A percentile compares a stretch with the other conserved stretches of the same genome.
Conservation (phyloP, 2,113 vertebrate genomes). For the Holacanthus passer region DNA sequence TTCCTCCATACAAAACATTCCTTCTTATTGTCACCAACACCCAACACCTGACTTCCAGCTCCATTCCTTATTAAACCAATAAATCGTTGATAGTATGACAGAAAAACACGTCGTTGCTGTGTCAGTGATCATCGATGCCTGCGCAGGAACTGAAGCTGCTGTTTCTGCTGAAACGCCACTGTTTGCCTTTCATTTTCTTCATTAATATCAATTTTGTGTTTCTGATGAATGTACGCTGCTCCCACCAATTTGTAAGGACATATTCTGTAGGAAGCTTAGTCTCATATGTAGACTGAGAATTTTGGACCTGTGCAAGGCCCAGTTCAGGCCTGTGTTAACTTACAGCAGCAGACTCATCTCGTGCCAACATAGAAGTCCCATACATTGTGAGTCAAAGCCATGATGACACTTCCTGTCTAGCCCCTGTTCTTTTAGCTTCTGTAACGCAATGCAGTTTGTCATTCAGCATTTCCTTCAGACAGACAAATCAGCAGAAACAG, state of each 20-base stretch:
- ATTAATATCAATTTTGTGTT: not conserved
- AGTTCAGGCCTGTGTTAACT: not conserved
- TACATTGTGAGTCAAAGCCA: not conserved
- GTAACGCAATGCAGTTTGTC: too few species aligned
- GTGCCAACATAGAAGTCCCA: not conserved
- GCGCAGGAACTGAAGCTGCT: not conserved
- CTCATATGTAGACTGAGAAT: not conserved
- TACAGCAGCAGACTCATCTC: not conserved
- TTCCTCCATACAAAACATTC: constrained; percentile 55
- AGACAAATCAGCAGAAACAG: too few species aligned
- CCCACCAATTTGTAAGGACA: not conserved
- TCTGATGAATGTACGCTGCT: not conserved
- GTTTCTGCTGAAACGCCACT: not conserved
- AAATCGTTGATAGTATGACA: constrained; percentile 68
- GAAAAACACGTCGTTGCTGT: constrained; percentile 7
- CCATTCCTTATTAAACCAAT: constrained; percentile 71
- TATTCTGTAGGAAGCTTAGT: not conserved
- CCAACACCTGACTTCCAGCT: constrained; percentile 56
- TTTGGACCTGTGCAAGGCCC: not conserved
- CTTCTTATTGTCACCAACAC: constrained; percentile 60
- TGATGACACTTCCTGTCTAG: not conserved
- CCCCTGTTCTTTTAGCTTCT: not conserved
- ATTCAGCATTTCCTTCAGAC: too few species aligned
- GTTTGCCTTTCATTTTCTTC: not conserved
- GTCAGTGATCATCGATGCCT: not conserved